Evolutionary conservation across 2,888 invertebrate genomes (phyloP), one percentile per base, ranked within the genome.

Genomic region (Odontocolon sp.): DNA sequence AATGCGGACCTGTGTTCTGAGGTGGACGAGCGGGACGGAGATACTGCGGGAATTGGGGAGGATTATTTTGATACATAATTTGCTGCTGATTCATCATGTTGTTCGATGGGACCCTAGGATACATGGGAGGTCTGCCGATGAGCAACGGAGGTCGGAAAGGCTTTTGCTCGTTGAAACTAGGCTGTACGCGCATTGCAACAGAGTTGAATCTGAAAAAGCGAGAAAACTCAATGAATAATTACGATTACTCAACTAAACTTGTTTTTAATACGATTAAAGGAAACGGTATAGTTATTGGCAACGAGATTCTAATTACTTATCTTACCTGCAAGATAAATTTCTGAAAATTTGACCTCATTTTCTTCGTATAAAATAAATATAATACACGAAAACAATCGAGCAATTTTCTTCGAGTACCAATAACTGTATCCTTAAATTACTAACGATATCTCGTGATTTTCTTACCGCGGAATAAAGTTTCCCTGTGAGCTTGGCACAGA

Each of bases 91-190:
- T 85, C 26, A 85, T 80, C 28, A 86, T 82, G 66, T 83, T 87
- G 47, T 80, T 83, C 50, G 79, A 80, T 4, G 85, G 82, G 47
- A 83, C 75, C 63, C 85, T 83, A 23, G 82, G 77, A 8, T 83
- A 86, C 79, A 85, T 85, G 5, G 85, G 80, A 1, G 86, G 84
- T 57, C 87, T 81, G 21, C 84, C 84, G 57, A 88, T 88, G 57
- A 88, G 75, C 42, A 88, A 69, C 1, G 87, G 85, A 33, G 85
- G 84, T 52, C 89, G 84, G 26, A 83, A 87, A 18, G 80, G 70
- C 54, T 77, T 77, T 21, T 71, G 79, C 26, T 81, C 81, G 38
- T 61, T 67, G 66, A 64, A 79, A 14, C 11, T 71, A 66, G 56
- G 68, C 66, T 74, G 81, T 68, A 23, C 70, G 18, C 80, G 77